phyloP scores from a whole-genome alignment of 2,888 invertebrate species.

The Conus canariensis region DNA sequence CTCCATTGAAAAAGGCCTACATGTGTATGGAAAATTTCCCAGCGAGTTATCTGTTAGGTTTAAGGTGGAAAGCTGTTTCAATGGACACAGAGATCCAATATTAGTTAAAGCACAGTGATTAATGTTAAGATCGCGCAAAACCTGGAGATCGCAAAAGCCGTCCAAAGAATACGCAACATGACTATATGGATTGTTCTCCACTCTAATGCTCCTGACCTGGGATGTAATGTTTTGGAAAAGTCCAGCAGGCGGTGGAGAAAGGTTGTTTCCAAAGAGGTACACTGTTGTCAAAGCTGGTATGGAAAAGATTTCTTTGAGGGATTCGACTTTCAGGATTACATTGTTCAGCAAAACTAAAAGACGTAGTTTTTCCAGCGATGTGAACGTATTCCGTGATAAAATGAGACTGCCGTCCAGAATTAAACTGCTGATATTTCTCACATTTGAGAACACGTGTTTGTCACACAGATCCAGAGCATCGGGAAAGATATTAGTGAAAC shows the following conservation, averaged over 20 bases:
- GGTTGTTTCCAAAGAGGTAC: neutral
- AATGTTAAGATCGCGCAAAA: neutral
- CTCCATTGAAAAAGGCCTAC: neutral
- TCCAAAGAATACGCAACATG: neutral
- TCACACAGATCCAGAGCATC: too few relatives aligned
- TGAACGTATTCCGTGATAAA: neutral
- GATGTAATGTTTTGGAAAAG: neutral
- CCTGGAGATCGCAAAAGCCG: neutral
- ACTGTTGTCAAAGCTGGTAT: neutral
- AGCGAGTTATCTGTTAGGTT: slow-evolving; percentile 38
- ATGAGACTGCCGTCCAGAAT: neutral
- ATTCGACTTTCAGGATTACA: neutral
- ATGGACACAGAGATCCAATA: neutral
- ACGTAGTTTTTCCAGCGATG: neutral
- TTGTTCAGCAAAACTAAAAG: neutral
- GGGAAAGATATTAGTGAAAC: too few relatives aligned
- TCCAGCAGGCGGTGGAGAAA: neutral
- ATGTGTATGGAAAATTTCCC: slow-evolving; percentile 1
- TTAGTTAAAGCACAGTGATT: neutral
- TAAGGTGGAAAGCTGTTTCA: neutral
- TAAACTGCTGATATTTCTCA: neutral
- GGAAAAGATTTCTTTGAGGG: neutral
- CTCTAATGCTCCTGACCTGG: neutral
- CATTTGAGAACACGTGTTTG: slow-evolving; percentile 29
- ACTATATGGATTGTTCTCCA: neutral